phyloP scores from a whole-genome alignment of 2,113 vertebrate species.

The Poicephalus meyeri region DNA sequence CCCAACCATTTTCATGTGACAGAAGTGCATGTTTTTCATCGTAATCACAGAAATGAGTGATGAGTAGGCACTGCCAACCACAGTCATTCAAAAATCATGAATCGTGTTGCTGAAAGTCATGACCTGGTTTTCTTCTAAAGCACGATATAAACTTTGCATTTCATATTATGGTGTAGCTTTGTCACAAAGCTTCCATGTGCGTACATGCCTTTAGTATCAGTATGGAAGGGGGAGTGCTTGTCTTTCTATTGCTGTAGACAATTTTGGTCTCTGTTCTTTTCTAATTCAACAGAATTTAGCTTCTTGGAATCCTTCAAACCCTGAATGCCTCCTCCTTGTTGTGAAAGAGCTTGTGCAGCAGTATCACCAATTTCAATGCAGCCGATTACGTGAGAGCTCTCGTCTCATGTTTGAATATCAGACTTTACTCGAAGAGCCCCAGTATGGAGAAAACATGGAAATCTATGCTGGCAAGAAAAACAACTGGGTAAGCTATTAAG shows the following conservation, averaged over 20 bases:
- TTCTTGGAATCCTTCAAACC: constrained; percentile 89
- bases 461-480: constrained; percentile 96
- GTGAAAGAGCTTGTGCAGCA: constrained; percentile 98
- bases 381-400: constrained; percentile 92
- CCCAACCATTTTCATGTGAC: background rate
- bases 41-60: background rate
- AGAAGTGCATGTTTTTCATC: background rate
- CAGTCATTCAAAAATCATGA: background rate
- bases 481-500: constrained; percentile 87
- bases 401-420: constrained; percentile 98
- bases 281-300: constrained; percentile 84
- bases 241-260: background rate
- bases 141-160: background rate
- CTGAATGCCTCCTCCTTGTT: constrained; percentile 92
- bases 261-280: background rate
- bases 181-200: background rate
- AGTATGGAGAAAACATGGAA: constrained; percentile 93
- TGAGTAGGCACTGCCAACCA: background rate
- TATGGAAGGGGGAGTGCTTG: background rate
- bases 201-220: background rate
- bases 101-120: background rate
- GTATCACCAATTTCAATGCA: constrained; percentile 95
- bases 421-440: constrained; percentile 92
- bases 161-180: background rate
- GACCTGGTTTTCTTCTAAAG: background rate